A percentile compares a stretch with the other conserved stretches of the same genome.
phyloP scores from a whole-genome alignment of 2,113 vertebrate genomes.

The Prinia subflava region DNA sequence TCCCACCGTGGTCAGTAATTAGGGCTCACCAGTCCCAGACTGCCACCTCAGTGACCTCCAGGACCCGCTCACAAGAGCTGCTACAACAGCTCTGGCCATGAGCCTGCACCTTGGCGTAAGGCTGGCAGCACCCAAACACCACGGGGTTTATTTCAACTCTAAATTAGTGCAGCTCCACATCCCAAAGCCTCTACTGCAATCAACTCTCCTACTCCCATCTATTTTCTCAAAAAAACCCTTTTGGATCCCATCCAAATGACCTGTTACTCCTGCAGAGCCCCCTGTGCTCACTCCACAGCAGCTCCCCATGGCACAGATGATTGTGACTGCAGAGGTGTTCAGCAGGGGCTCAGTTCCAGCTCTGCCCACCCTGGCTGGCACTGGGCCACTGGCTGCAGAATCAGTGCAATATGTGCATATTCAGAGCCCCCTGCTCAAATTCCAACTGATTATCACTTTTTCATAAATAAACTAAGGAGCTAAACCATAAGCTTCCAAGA shows the following conservation, averaged over 20 bases:
- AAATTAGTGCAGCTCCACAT: neutral
- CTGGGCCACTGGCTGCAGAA: neutral
- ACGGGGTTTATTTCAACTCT: neutral
- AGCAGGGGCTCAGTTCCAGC: neutral
- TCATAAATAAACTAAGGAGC: neutral
- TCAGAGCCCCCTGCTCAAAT: neutral
- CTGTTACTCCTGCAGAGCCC: neutral
- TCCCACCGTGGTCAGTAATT: neutral
- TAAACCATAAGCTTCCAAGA: neutral
- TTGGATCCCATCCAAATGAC: neutral
- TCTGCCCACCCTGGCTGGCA: neutral
- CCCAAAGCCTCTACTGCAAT: neutral
- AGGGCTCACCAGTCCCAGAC: neutral
- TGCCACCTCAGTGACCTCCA: neutral
- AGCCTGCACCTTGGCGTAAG: neutral
- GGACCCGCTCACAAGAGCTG: neutral
- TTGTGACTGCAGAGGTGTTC: neutral
- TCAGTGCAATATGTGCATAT: neutral
- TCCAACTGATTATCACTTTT: neutral
- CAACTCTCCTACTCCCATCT: neutral
- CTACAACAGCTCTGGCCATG: neutral
- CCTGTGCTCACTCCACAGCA: neutral
- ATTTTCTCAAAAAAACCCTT: neutral
- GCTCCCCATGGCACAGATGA: neutral
- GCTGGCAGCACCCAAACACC: neutral